A percentile compares a stretch with the other conserved stretches of the same genome.
phyloP scores from a whole-genome alignment of 2,888 invertebrate genomes.

The Mantis religiosa region DNA sequence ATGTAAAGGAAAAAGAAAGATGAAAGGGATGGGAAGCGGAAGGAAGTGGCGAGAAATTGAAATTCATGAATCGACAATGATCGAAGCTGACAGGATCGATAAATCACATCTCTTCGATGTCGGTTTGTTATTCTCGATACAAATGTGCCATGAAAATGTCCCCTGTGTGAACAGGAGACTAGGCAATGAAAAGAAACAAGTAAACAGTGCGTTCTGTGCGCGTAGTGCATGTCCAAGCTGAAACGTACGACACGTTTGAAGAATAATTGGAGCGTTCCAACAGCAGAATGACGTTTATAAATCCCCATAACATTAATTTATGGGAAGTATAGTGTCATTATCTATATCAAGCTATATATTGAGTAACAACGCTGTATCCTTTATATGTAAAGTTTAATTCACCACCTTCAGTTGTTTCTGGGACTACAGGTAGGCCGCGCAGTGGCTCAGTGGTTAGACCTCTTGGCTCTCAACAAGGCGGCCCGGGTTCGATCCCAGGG shows the following conservation, averaged over 20 bases:
- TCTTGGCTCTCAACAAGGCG: no score
- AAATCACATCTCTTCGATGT: background rate
- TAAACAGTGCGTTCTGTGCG: background rate
- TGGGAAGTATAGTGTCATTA: no score
- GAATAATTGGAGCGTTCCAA: no score
- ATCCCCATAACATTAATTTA: no score
- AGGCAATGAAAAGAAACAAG: background rate
- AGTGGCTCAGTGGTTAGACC: no score
- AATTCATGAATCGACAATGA: conserved; percentile 13
- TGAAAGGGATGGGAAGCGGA: background rate
- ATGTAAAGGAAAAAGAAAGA: background rate
- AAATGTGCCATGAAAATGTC: background rate
- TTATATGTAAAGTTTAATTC: no score
- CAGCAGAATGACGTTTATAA: no score
- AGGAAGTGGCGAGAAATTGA: conserved; percentile 7
- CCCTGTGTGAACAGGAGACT: background rate
- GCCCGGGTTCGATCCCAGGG: no score
- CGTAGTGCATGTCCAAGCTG: background rate
- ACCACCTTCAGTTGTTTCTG: no score
- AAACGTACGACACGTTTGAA: background rate
- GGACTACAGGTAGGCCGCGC: no score
- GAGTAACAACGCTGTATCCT: no score
- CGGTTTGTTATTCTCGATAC: background rate
- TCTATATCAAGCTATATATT: no score
- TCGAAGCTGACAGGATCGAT: background rate